phyloP scores from a whole-genome alignment of 2,797 vertebrate species.

The Nannoperca australis region DNA sequence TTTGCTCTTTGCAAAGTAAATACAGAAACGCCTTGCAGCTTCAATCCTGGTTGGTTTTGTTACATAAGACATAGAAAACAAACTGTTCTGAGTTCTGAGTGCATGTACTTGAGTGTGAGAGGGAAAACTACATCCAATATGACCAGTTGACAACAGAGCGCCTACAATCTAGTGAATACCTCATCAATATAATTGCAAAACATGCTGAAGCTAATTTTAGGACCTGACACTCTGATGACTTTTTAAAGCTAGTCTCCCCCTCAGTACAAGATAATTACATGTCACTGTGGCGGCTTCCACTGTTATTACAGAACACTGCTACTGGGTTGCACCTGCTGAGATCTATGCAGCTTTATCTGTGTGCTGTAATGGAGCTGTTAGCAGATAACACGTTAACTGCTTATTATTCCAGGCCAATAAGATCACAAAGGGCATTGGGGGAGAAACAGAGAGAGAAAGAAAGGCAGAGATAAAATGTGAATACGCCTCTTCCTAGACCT shows the following conservation, averaged over 20 bases:
- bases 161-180: neutral
- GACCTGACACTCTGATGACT: conserved; percentile 32
- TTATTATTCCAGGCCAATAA: conserved; percentile 79
- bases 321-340: conserved; percentile 65
- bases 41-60: neutral
- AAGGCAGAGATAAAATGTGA: conserved; percentile 27
- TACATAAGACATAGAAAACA: neutral
- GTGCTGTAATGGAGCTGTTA: conserved; percentile 70
- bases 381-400: conserved; percentile 73
- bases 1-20: neutral
- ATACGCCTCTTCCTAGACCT: conserved; percentile 26
- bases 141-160: conserved; percentile 1
- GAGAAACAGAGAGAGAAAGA: conserved; percentile 3
- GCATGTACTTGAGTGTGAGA: neutral
- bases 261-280: conserved; percentile 70
- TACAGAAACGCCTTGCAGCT: neutral
- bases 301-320: conserved; percentile 61
- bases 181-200: conserved; percentile 48
- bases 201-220: conserved; percentile 43
- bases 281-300: conserved; percentile 51
- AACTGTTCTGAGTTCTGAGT: neutral
- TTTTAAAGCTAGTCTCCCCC: conserved; percentile 33
- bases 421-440: conserved; percentile 64
- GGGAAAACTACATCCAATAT: neutral
- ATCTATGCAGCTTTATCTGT: conserved; percentile 67